Evolutionary conservation across 2,797 vertebrate genomes (phyloP).

Genomic region (Ctenopoma multispine): DNA sequence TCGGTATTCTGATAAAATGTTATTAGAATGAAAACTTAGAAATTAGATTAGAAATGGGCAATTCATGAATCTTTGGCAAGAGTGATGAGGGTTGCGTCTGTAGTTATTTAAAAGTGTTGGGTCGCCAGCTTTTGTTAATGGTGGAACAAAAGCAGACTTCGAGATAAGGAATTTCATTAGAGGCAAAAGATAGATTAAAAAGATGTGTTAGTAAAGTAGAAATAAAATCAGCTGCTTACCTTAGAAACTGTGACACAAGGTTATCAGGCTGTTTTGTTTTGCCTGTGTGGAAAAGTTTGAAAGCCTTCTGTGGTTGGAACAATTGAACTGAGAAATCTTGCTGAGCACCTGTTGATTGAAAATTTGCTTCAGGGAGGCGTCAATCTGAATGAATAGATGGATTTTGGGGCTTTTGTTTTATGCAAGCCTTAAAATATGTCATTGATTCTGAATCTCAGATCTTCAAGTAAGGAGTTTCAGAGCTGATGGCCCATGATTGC

Average conservation of each 20-base stretch:
- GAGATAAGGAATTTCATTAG: slow-evolving; percentile 56
- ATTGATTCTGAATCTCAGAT: no score
- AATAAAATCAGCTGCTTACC: slow-evolving; percentile 22
- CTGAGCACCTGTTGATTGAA: neutral
- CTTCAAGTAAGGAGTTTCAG: no score
- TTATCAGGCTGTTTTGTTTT: slow-evolving; percentile 22
- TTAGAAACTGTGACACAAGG: slow-evolving; percentile 17
- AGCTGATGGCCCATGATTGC: no score
- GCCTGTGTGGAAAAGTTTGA: neutral
- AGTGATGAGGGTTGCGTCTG: slow-evolving; percentile 11
- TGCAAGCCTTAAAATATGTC: no score
- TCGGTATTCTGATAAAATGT: slow-evolving; percentile 17
- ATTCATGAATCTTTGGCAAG: neutral
- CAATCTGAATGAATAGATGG: neutral
- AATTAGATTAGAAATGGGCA: slow-evolving; percentile 21
- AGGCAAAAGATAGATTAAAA: slow-evolving; percentile 35
- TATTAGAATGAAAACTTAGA: neutral
- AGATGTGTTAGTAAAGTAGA: slow-evolving; percentile 19
- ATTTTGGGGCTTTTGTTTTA: slow-evolving; percentile 1
- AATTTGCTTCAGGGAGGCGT: neutral
- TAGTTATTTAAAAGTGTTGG: slow-evolving; percentile 26
- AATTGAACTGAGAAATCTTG: neutral
- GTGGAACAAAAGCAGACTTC: slow-evolving; percentile 21
- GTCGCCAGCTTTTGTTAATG: slow-evolving; percentile 20
- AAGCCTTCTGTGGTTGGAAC: neutral